These are phyloP conservation scores for Meghimatium bilineatum DNA, from an alignment of 2,888 invertebrate genomes.

Conservation along the genomic window DNA sequence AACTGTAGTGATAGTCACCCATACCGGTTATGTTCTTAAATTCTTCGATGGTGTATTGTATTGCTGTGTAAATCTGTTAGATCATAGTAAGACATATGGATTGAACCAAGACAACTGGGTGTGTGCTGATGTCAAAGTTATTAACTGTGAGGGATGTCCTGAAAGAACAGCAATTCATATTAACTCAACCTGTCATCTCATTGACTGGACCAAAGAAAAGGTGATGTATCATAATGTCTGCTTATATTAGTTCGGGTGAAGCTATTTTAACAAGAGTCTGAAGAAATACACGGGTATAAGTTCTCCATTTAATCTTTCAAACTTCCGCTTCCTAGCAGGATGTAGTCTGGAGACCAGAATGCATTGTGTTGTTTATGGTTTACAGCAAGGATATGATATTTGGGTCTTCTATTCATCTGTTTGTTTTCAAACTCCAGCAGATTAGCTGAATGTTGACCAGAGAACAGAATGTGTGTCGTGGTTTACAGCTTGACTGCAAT, in stretches of 20 bases:
- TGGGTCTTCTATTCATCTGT: no score
- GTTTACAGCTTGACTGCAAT: no score
- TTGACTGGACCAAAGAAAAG: conserved; percentile 26
- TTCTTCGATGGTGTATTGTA: neutral
- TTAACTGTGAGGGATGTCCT: neutral
- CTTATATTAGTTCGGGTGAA: neutral
- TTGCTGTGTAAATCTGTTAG: neutral
- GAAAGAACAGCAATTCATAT: conserved; percentile 20
- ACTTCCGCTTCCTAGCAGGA: no score
- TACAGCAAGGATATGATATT: no score
- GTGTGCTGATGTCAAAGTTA: neutral
- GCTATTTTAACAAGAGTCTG: neutral
- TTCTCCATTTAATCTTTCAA: no score
- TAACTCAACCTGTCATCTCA: conserved; percentile 11
- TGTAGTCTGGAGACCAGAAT: no score
- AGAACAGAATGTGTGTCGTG: no score
- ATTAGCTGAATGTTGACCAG: no score
- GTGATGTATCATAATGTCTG: neutral
- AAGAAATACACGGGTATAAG: no score
- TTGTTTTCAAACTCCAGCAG: no score
- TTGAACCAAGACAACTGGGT: neutral
- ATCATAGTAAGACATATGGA: neutral
- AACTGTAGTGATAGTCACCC: conserved; percentile 3
- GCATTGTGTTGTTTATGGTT: no score
- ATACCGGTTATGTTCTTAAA: conserved; percentile 18